These are phyloP conservation scores for Drosophila equinoxialis DNA, from an alignment of 1,140 invertebrate genomes.

Conservation along the genomic window DNA sequence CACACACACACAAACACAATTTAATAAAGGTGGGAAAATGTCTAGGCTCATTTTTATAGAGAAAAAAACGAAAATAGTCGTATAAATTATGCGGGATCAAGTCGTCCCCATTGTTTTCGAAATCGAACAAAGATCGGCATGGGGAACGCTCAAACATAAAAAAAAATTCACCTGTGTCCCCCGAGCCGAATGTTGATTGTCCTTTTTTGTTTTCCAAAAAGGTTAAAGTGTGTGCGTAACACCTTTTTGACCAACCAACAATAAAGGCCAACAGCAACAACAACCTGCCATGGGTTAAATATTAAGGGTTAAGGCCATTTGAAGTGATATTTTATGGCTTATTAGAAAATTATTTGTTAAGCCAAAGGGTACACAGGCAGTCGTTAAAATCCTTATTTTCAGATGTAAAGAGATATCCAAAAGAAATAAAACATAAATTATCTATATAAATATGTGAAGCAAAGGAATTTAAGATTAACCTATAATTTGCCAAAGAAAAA, in stretches of 20 bases:
- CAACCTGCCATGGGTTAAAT: conserved; percentile 2
- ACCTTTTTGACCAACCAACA: conserved; percentile 51
- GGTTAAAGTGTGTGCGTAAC: conserved; percentile 57
- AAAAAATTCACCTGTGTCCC: conserved; percentile 64
- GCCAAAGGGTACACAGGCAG: conserved; percentile 18
- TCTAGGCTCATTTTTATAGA: conserved; percentile 63
- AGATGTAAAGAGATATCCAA: conserved; percentile 39
- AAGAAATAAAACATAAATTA: conserved; percentile 53
- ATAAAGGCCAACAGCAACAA: not conserved
- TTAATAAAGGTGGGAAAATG: conserved; percentile 79
- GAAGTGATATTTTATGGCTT: conserved; percentile 80
- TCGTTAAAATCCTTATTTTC: conserved; percentile 25
- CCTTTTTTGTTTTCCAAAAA: conserved; percentile 54
- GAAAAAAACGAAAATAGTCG: conserved; percentile 62
- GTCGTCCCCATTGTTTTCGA: conserved; percentile 56
- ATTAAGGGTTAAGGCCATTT: conserved; percentile 27
- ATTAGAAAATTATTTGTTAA: conserved; percentile 74
- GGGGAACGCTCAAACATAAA: conserved; percentile 21
- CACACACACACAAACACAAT: conserved; percentile 61
- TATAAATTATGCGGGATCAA: conserved; percentile 81
- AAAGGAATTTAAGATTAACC: conserved; percentile 22
- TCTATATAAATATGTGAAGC: conserved; percentile 20
- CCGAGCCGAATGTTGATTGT: conserved; percentile 48
- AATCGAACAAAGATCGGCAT: conserved; percentile 39
- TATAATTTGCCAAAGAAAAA: conserved; percentile 54